A percentile compares a stretch with the other conserved stretches of the same genome.
phyloP scores from a whole-genome alignment of 2,888 invertebrate species.

The Baccha elongata region DNA sequence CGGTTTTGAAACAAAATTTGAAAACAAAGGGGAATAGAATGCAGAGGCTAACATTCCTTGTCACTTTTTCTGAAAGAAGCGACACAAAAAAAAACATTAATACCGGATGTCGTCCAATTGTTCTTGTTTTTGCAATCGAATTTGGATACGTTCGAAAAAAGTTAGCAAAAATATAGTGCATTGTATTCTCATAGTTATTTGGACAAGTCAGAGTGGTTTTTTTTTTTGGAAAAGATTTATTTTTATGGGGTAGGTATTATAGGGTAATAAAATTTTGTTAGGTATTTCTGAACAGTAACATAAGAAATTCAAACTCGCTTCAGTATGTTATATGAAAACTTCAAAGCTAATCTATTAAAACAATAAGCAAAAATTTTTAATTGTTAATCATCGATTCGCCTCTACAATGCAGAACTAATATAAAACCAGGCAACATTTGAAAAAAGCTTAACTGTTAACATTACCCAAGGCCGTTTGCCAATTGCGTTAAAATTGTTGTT shows the following conservation, averaged over 20 bases:
- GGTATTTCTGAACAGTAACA: too few relatives aligned
- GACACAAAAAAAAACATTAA: conserved; percentile 26
- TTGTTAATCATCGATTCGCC: too few relatives aligned
- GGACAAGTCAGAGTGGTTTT: conserved; percentile 60
- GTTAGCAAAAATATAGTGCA: conserved; percentile 44
- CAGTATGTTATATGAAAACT: too few relatives aligned
- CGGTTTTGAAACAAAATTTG: conserved; percentile 4
- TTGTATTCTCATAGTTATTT: conserved; percentile 59
- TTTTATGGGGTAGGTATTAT: conserved; percentile 3
- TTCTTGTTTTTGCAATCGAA: conserved; percentile 52
- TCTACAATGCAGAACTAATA: too few relatives aligned
- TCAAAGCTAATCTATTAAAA: too few relatives aligned
- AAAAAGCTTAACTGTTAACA: too few relatives aligned
- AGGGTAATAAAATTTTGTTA: not conserved
- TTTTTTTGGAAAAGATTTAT: not conserved
- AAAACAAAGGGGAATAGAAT: conserved; percentile 3
- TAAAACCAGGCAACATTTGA: too few relatives aligned
- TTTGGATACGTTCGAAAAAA: conserved; percentile 44
- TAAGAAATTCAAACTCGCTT: too few relatives aligned
- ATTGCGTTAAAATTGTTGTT: too few relatives aligned
- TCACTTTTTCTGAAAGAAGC: conserved; percentile 4
- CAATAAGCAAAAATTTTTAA: too few relatives aligned
- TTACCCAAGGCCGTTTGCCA: too few relatives aligned
- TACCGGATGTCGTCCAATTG: conserved; percentile 70
- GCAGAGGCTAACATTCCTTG: conserved; percentile 44